Percentiles rank a stretch among this genome's conserved stretches.
Evolutionary conservation across 2,797 vertebrate species (phyloP).

Genomic region (Carcharodon carcharias): DNA sequence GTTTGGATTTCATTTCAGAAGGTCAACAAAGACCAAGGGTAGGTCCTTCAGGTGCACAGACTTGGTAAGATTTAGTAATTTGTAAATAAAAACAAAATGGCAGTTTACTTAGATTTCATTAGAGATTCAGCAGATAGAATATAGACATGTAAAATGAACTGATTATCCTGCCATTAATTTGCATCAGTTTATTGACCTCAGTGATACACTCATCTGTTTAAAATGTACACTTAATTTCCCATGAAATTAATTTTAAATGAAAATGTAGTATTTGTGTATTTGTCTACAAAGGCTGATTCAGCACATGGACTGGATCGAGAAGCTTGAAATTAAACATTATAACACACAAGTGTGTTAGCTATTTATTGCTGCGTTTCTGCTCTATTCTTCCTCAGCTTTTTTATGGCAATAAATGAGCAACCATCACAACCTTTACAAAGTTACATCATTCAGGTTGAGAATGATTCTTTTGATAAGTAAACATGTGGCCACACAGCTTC

Average conservation of each 20-base stretch:
- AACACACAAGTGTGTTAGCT: not conserved
- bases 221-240: not conserved
- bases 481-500: not conserved
- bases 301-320: not conserved
- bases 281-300: not conserved
- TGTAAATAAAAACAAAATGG: not conserved
- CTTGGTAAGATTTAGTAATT: constrained; percentile 34
- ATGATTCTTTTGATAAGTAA: not conserved
- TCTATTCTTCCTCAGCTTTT: not conserved
- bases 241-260: not conserved
- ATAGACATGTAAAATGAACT: not conserved
- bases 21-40: constrained; percentile 60
- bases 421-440: not conserved
- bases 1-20: constrained; percentile 49
- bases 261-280: not conserved
- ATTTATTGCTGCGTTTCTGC: not conserved
- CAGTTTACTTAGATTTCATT: not conserved
- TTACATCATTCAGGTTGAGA: no score
- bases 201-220: not conserved
- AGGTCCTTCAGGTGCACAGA: constrained; percentile 53
- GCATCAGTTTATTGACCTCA: not conserved
- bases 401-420: not conserved
- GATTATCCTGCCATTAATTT: not conserved
- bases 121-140: not conserved
- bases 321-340: constrained; percentile 26